phyloP scores from a whole-genome alignment of 2,888 invertebrate species.

The Branchinecta sandiegonensis region DNA sequence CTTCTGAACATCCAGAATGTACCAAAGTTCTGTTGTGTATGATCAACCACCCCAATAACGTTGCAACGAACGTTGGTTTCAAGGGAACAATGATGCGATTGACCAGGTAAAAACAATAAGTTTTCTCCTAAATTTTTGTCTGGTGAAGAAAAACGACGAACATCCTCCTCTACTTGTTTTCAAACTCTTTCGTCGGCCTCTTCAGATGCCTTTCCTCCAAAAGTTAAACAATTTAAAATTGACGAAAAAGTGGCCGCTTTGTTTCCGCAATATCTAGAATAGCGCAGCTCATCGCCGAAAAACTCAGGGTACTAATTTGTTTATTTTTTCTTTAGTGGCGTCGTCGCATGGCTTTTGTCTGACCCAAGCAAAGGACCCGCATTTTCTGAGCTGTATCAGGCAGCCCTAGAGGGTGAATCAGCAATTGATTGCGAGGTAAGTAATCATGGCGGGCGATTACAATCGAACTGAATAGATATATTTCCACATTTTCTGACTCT shows the following conservation, averaged over 20 bases:
- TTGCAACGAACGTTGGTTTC: background rate
- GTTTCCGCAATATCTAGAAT: no score
- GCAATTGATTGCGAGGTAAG: background rate
- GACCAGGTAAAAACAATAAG: background rate
- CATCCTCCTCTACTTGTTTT: no score
- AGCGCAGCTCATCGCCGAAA: no score
- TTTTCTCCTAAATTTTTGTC: background rate
- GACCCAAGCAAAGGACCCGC: slow-evolving; percentile 6
- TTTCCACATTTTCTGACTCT: no score
- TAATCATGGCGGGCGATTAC: no score
- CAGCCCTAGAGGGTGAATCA: background rate
- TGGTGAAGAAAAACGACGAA: no score
- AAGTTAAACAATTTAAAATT: no score
- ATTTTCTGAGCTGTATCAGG: background rate
- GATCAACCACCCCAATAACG: slow-evolving; percentile 10
- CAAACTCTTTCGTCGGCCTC: no score
- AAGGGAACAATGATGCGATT: slow-evolving; percentile 12
- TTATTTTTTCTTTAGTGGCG: background rate
- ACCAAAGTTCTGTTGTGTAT: background rate
- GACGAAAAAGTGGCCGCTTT: no score
- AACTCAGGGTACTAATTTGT: no score
- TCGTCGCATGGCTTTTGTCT: slow-evolving; percentile 5
- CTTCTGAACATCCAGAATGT: slow-evolving; percentile 11
- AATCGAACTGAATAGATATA: no score
- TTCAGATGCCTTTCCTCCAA: no score